Conservation (phyloP, 1,140 invertebrate genomes). For the Bombus superbus region DNA sequence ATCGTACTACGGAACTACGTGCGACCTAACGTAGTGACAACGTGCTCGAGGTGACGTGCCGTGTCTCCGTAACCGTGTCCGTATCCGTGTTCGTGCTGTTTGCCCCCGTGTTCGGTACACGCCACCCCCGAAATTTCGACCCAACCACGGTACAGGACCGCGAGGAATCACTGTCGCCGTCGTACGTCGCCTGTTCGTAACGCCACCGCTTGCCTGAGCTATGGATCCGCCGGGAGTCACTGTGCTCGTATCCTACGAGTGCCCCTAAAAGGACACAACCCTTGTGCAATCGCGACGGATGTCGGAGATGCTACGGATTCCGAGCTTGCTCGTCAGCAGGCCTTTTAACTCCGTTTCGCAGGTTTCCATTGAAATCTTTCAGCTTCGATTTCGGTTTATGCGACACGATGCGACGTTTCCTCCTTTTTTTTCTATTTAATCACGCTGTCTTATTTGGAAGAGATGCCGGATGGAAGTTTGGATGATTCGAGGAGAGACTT, state of each 20-base stretch:
- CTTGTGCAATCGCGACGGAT: not conserved
- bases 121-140: not conserved
- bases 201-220: constrained; percentile 23
- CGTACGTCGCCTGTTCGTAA: constrained; percentile 6
- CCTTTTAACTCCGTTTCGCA: no score
- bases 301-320: not conserved
- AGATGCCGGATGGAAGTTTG: not conserved
- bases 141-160: not conserved
- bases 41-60: constrained; percentile 33
- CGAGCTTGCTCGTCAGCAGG: not conserved
- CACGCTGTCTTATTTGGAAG: not conserved
- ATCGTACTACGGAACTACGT: constrained; percentile 42
- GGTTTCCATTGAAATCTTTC: not conserved
- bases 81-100: not conserved
- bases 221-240: constrained; percentile 43
- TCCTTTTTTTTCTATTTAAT: not conserved
- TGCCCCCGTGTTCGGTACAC: not conserved
- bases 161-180: not conserved
- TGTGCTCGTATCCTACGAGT: constrained; percentile 10
- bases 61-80: not conserved
- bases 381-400: not conserved
- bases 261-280: constrained; percentile 11
- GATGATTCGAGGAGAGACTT: not conserved
- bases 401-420: no score
- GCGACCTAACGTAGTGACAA: constrained; percentile 2